Percentiles rank a stretch among this genome's conserved stretches.
Evolutionary conservation across 2,113 vertebrate genomes (phyloP).

Genomic region (Antennarius striatus): DNA sequence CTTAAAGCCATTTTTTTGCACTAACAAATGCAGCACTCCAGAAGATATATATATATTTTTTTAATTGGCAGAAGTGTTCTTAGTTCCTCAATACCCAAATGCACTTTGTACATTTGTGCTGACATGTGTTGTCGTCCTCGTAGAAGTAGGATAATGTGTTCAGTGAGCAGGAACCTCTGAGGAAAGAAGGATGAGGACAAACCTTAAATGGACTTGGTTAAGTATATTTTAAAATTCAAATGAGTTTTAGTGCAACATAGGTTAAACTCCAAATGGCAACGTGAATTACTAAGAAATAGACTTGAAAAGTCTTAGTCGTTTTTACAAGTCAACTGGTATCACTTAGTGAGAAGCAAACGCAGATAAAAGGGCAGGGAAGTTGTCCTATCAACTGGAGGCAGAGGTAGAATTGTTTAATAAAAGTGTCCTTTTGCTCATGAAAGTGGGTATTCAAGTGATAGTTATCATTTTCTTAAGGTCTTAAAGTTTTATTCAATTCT

Average conservation of each 20-base stretch:
- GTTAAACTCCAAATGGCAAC: slow-evolving; percentile 12
- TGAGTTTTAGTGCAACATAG: slow-evolving; percentile 18
- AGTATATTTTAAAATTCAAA: slow-evolving; percentile 42
- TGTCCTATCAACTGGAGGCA: no score
- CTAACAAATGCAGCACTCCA: not conserved
- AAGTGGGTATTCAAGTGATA: no score
- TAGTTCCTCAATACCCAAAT: not conserved
- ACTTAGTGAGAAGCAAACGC: no score
- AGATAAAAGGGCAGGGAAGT: no score
- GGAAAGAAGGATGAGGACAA: slow-evolving; percentile 11
- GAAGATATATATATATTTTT: not conserved
- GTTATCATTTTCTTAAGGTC: no score
- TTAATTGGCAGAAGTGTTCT: not conserved
- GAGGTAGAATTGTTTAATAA: no score
- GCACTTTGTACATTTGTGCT: slow-evolving; percentile 1
- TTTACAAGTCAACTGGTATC: no score
- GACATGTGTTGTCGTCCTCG: slow-evolving; percentile 3
- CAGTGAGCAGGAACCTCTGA: not conserved
- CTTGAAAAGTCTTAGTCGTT: no score
- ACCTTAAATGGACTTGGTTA: slow-evolving; percentile 20
- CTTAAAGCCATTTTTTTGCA: no score
- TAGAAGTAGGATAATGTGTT: slow-evolving; percentile 2
- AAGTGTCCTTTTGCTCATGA: no score
- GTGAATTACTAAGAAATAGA: not conserved
- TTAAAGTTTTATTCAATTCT: no score